Evolutionary conservation across 2,888 invertebrate genomes (phyloP).

Genomic region (Neria commutata): DNA sequence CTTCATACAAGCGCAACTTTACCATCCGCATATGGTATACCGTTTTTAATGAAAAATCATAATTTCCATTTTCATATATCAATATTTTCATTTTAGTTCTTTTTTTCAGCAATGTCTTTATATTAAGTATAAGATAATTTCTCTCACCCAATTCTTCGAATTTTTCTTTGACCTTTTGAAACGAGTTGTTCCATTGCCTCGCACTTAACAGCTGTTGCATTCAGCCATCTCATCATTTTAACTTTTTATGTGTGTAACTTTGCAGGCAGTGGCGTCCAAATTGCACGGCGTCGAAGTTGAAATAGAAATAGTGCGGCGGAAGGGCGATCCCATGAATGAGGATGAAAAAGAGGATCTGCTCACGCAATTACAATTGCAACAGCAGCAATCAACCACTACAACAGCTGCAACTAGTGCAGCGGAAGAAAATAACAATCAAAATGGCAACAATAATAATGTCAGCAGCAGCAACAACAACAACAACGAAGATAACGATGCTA

Average conservation of each 20-base stretch:
- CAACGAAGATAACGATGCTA: constrained; percentile 42
- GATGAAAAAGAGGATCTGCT: constrained; percentile 51
- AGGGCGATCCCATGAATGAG: constrained; percentile 69
- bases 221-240: neutral
- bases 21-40: neutral
- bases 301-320: constrained; percentile 86
- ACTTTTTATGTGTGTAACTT: constrained; percentile 13
- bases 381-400: constrained; percentile 30
- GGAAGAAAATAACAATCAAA: constrained; percentile 49
- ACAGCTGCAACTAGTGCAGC: constrained; percentile 24
- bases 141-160: neutral
- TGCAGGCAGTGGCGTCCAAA: constrained; percentile 89
- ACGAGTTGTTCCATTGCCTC: no score
- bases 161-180: no score
- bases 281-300: constrained; percentile 92
- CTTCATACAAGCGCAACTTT: neutral
- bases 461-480: constrained; percentile 44
- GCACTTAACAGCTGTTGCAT: no score
- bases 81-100: neutral
- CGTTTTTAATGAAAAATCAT: neutral
- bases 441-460: constrained; percentile 39
- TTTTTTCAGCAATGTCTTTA: neutral
- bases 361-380: constrained; percentile 27
- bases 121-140: neutral
- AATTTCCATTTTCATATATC: no score